Conservation (phyloP, 2,888 invertebrate genomes). For the Caenorhabditis panamensis region DNA sequence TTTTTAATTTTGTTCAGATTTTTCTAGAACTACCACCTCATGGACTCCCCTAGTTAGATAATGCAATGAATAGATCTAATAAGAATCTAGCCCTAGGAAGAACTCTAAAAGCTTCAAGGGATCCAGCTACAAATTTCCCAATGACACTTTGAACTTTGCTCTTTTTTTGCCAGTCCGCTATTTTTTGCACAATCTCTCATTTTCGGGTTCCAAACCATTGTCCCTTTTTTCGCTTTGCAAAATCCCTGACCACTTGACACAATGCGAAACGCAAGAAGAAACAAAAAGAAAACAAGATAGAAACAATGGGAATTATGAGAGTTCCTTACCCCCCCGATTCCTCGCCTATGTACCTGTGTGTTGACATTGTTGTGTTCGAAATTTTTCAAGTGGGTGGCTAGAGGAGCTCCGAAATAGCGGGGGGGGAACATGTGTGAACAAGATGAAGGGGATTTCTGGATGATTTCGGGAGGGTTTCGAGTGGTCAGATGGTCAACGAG, state of each 20-base stretch:
- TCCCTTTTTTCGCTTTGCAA: neutral
- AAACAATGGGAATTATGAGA: slow-evolving; percentile 62
- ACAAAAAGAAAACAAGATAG: slow-evolving; percentile 6
- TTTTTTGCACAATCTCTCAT: neutral
- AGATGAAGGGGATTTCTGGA: neutral
- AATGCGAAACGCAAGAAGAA: slow-evolving; percentile 16
- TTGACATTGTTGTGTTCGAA: slow-evolving; percentile 47
- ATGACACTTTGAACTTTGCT: neutral
- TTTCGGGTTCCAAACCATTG: neutral
- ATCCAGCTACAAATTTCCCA: no score
- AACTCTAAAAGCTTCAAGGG: neutral
- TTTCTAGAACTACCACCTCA: no score
- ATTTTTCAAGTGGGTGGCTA: slow-evolving; percentile 22
- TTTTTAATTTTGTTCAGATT: no score
- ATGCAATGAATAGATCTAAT: no score
- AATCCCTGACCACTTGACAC: slow-evolving; percentile 16
- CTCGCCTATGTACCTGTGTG: no score
- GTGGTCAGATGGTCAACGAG: neutral
- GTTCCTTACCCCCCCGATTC: no score
- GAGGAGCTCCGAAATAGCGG: slow-evolving; percentile 29
- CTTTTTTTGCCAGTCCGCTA: neutral
- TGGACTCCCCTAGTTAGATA: no score
- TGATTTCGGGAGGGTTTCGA: neutral
- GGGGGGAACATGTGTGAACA: slow-evolving; percentile 12
- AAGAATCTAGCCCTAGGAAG: no score